Evolutionary conservation across 2,113 vertebrate species (phyloP), one percentile per base, ranked within the genome.

Genomic region (Hippocampus comes): DNA sequence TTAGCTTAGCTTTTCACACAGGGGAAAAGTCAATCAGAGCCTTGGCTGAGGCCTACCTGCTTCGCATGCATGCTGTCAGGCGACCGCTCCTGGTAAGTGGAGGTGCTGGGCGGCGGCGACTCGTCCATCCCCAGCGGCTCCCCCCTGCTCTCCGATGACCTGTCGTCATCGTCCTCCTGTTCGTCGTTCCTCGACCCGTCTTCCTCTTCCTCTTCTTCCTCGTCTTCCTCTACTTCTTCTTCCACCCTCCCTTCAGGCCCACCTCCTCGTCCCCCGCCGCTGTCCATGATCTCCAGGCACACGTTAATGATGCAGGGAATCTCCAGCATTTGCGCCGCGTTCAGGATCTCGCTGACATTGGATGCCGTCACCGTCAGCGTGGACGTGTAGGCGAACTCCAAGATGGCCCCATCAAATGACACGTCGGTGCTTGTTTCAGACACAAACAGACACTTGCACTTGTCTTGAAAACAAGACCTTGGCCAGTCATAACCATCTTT

Each of bases 301-400:
- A 99, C 97, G 0, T 96, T 96, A 81, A 98, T 94, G 46, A 99
- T 94, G 87, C 97, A 98, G 57, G 93, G 95, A 68, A 99, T 99
- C 92, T 99, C 97, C 86, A 99, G 91, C 93, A 98, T 94, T 89
- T 95, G 92, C 46, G 97, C 97, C 0, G 97, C 96, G 0, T 92
- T 95, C 77, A 99, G 94, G 89, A 99, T 96, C 89, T 99, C 95
- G 84, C 96, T 96, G 42, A 99, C 92, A 0, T 98, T 97, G 60
- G 96, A 92, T 27, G 95, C 88, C 1, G 96, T 99, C 86, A 99
- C 95, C 18, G 97, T 99, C 76, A 99, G 94, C 0, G 97, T 99
- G 9, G 97, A 98, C 3, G 97, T 99, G 91, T 99, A 99, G 82
- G 97, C 96, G 0, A 99, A 99, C 90, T 99, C 97, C 9, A 99